Conservation (phyloP, 1,140 invertebrate genomes). For the Vollenhovia emeryi region DNA sequence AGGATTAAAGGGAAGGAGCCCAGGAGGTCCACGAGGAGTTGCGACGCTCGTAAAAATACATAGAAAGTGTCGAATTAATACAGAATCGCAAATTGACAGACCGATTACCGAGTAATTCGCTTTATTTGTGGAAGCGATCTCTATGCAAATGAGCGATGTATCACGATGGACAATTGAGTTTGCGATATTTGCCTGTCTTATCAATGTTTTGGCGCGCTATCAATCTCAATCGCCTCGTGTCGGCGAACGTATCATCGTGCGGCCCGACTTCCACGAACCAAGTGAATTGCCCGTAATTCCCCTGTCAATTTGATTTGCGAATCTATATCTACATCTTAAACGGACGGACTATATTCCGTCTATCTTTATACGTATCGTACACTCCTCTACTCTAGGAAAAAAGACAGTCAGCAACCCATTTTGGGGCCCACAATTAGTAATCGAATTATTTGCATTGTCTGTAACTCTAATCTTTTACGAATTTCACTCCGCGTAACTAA, state of each 20-base stretch:
- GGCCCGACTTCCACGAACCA: background rate
- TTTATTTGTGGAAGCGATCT: background rate
- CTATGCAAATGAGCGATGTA: background rate
- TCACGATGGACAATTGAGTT: background rate
- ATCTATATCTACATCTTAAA: background rate
- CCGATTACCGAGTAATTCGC: background rate
- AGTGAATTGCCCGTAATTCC: background rate
- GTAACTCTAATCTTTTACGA: too few species aligned
- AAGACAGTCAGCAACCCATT: too few species aligned
- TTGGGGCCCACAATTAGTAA: too few species aligned
- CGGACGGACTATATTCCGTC: background rate
- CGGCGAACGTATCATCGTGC: background rate
- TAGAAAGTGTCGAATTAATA: background rate
- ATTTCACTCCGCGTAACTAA: too few species aligned
- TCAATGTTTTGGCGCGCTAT: slow-evolving; percentile 1
- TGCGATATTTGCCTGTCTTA: background rate
- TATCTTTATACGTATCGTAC: background rate
- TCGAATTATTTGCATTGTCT: too few species aligned
- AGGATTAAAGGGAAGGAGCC: background rate
- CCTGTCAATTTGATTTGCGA: background rate
- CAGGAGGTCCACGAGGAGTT: background rate
- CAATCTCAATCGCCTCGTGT: background rate
- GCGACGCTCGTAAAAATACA: background rate
- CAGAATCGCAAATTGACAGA: background rate
- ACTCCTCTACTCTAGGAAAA: too few species aligned